These are phyloP conservation scores for Oenanthe melanoleuca DNA, from an alignment of 2,113 vertebrate genomes.

Conservation along the genomic window DNA sequence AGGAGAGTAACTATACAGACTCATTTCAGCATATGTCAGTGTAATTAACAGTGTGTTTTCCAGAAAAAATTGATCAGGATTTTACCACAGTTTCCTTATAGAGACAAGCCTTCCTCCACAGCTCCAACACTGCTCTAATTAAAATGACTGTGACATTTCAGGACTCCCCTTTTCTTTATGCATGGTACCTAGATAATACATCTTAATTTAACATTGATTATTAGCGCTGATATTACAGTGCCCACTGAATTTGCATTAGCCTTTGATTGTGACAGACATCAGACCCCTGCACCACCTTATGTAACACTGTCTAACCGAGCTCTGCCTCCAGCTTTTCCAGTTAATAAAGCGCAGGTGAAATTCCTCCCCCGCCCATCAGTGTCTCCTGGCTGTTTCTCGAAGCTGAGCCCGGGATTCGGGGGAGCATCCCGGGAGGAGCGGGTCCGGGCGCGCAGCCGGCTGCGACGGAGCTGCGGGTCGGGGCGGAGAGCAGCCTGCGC, in stretches of 20 bases:
- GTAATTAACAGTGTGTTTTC: constrained; percentile 33
- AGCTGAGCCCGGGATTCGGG: not conserved
- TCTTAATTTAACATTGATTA: constrained; percentile 34
- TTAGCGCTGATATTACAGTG: not conserved
- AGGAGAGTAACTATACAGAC: not conserved
- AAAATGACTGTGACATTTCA: constrained; percentile 30
- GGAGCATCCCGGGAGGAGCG: not conserved
- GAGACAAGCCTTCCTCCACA: not conserved
- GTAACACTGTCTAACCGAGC: not conserved
- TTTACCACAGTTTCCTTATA: not conserved
- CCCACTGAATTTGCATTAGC: constrained; percentile 9
- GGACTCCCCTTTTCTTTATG: constrained; percentile 5
- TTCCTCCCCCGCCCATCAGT: not conserved
- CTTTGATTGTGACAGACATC: not conserved
- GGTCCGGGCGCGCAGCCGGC: too few species aligned
- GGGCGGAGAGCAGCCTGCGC: not conserved
- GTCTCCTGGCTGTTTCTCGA: not conserved
- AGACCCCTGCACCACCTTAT: not conserved
- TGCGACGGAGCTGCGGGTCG: too few species aligned
- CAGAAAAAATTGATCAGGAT: constrained; percentile 9
- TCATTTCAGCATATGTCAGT: constrained; percentile 24
- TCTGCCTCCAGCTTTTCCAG: constrained; percentile 34
- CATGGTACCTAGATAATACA: not conserved
- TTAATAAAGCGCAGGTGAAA: constrained; percentile 16
- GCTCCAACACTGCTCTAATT: not conserved